These are phyloP conservation scores for Alectura lathami DNA, from an alignment of 2,113 vertebrate genomes.

Conservation along the genomic window DNA sequence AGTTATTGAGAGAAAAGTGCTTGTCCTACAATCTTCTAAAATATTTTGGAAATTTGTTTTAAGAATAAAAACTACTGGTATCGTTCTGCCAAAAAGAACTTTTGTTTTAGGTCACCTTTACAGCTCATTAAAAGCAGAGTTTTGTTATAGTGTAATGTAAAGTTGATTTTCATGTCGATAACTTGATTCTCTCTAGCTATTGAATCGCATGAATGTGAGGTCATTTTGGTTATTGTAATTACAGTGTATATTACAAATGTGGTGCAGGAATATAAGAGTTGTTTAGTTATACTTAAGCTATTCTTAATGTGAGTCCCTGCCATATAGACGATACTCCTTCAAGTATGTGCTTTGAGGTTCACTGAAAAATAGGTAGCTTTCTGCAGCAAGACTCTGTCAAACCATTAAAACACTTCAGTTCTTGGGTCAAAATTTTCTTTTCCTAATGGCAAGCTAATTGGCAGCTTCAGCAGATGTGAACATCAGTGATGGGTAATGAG, in stretches of 20 bases:
- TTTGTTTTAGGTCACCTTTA: not conserved
- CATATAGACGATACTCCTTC: not conserved
- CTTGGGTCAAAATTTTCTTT: not conserved
- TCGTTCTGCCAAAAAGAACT: not conserved
- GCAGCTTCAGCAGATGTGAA: not conserved
- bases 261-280: not conserved
- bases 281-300: not conserved
- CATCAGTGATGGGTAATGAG: not conserved
- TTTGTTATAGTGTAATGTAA: constrained; percentile 26
- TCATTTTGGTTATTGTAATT: not conserved
- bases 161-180: constrained; percentile 35
- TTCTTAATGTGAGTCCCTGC: not conserved
- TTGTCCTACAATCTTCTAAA: not conserved
- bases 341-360: not conserved
- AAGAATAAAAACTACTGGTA: not conserved
- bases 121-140: not conserved
- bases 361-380: not conserved
- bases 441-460: not conserved
- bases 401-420: not conserved
- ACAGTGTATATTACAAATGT: not conserved
- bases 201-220: not conserved
- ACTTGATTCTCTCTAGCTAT: constrained; percentile 14
- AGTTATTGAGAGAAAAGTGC: not conserved
- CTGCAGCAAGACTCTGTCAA: not conserved
- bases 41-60: too few relatives aligned